A percentile compares a stretch with the other conserved stretches of the same genome.
Conservation (phyloP, 1,140 invertebrate genomes). For the Protaetia brevitarsis region DNA sequence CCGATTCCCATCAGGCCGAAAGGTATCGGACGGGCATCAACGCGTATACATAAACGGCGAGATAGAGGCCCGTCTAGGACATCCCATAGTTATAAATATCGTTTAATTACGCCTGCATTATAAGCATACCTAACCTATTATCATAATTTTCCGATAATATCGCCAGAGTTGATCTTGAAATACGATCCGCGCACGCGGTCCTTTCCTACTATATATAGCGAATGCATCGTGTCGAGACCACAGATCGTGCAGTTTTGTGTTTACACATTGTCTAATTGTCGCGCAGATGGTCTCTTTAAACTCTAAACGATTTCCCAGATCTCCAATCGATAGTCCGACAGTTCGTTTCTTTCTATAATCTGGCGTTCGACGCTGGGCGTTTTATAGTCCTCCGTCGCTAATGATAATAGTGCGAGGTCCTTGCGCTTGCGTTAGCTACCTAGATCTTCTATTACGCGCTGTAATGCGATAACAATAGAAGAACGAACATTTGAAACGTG, state of each 20-base stretch:
- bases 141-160: slow-evolving; percentile 21
- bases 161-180: neutral
- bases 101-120: neutral
- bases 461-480: neutral
- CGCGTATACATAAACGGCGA: too few species aligned
- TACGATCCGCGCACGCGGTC: too few species aligned
- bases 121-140: neutral
- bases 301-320: slow-evolving; percentile 1
- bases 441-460: slow-evolving; percentile 8
- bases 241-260: neutral
- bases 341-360: too few species aligned
- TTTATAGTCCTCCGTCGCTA: too few species aligned
- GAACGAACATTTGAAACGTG: neutral
- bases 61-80: too few species aligned
- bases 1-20: too few species aligned
- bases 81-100: slow-evolving; percentile 6
- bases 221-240: neutral
- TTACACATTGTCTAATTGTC: neutral
- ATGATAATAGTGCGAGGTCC: too few species aligned
- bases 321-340: too few species aligned
- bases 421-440: too few species aligned
- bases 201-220: neutral
- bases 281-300: neutral
- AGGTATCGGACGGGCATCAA: too few species aligned
- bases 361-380: too few species aligned